Conservation (phyloP, 2,888 invertebrate genomes). For the Thecophora atra region DNA sequence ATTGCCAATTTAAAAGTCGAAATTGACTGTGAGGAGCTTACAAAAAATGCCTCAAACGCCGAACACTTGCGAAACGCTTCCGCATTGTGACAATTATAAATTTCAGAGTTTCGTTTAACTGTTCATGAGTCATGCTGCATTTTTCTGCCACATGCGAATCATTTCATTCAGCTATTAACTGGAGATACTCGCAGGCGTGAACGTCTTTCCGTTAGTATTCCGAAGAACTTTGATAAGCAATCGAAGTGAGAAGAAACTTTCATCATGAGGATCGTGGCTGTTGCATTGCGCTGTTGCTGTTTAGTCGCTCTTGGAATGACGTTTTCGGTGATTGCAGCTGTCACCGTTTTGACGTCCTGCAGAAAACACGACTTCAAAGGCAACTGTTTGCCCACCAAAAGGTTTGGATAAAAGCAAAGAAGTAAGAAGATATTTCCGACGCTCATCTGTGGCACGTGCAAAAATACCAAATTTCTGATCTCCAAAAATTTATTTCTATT, state of each 20-base stretch:
- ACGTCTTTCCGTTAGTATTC: background rate
- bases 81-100: background rate
- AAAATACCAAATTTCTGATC: no score
- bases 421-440: no score
- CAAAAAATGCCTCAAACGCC: background rate
- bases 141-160: background rate
- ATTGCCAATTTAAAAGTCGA: no score
- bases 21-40: no score
- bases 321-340: background rate
- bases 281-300: background rate
- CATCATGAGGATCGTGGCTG: slow-evolving; percentile 7
- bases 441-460: no score
- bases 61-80: no score
- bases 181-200: background rate
- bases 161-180: background rate
- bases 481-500: no score
- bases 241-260: background rate
- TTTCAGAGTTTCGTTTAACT: background rate
- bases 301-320: background rate
- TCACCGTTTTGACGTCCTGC: background rate
- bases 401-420: no score
- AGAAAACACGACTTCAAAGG: slow-evolving; percentile 2
- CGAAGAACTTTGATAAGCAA: background rate
- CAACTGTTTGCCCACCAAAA: slow-evolving; percentile 3
- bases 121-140: background rate